These are phyloP conservation scores for Euphydryas editha DNA, from an alignment of 2,888 invertebrate genomes.

Conservation along the genomic window DNA sequence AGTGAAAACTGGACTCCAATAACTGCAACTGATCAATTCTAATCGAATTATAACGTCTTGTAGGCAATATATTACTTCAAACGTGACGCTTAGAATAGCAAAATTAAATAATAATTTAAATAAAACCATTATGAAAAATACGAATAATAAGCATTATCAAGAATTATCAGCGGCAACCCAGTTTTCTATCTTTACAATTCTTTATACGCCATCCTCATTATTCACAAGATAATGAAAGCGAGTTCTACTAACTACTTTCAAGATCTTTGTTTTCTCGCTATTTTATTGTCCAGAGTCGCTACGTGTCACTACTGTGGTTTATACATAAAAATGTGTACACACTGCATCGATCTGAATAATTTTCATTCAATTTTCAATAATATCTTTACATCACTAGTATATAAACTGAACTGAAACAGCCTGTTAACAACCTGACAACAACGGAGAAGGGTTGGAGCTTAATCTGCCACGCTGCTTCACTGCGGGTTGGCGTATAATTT, in stretches of 20 bases:
- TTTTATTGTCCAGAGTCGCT: slow-evolving; percentile 10
- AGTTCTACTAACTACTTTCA: slow-evolving; percentile 10
- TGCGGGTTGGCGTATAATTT: too few relatives aligned
- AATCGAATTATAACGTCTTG: slow-evolving; percentile 1
- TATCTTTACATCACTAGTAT: neutral
- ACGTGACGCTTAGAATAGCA: neutral
- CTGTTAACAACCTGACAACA: too few relatives aligned
- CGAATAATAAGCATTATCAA: slow-evolving; percentile 4
- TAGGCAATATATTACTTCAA: slow-evolving; percentile 5
- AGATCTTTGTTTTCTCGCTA: slow-evolving; percentile 16
- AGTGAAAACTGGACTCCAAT: slow-evolving; percentile 19
- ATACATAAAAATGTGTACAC: neutral
- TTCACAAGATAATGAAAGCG: slow-evolving; percentile 18
- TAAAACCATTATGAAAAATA: neutral
- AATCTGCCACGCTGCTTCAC: too few relatives aligned
- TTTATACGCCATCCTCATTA: slow-evolving; percentile 20
- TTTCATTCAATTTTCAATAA: neutral
- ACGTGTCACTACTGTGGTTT: neutral
- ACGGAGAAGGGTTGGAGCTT: too few relatives aligned
- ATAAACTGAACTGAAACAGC: too few relatives aligned
- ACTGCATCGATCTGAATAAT: neutral
- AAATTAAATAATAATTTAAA: neutral
- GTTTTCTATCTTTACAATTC: slow-evolving; percentile 14
- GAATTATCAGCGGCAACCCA: slow-evolving; percentile 13
- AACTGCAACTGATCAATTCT: slow-evolving; percentile 15